Evolutionary conservation across 2,888 invertebrate genomes (phyloP).

Genomic region (Drosophila mimetica): DNA sequence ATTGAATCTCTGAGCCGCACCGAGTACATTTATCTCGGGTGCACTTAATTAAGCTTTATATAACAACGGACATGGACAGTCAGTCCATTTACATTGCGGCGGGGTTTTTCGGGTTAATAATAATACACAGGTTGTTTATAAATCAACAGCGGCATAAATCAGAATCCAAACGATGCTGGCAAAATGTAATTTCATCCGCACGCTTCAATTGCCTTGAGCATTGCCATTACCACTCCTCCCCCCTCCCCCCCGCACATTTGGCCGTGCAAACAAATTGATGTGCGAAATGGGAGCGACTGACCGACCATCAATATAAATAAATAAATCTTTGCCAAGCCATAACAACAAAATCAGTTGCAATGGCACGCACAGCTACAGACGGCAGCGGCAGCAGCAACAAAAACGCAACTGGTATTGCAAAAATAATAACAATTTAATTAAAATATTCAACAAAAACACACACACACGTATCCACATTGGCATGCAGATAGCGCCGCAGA

Average conservation of each 20-base stretch:
- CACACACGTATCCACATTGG: slow-evolving; percentile 56
- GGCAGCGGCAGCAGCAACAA: slow-evolving; percentile 16
- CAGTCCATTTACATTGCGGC: slow-evolving; percentile 49
- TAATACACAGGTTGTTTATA: slow-evolving; percentile 77
- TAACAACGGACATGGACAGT: slow-evolving; percentile 17
- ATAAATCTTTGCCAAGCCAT: slow-evolving; percentile 76
- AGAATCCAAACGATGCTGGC: slow-evolving; percentile 61
- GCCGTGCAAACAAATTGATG: slow-evolving; percentile 62
- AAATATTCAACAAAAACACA: slow-evolving; percentile 74
- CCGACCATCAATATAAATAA: slow-evolving; percentile 76
- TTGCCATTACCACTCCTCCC: slow-evolving; percentile 40
- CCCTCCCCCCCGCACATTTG: too few relatives aligned
- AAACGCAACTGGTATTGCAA: slow-evolving; percentile 41
- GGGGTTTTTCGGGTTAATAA: slow-evolving; percentile 61
- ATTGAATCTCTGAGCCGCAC: slow-evolving; percentile 11
- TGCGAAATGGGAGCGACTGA: slow-evolving; percentile 39
- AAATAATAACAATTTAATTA: slow-evolving; percentile 78
- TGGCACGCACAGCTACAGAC: slow-evolving; percentile 56
- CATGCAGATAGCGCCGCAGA: slow-evolving; percentile 12
- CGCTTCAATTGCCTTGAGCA: slow-evolving; percentile 77
- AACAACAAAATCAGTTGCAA: slow-evolving; percentile 78
- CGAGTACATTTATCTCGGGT: slow-evolving; percentile 7
- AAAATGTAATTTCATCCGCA: slow-evolving; percentile 70
- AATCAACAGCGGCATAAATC: slow-evolving; percentile 73
- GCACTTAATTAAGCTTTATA: slow-evolving; percentile 27